Evolutionary conservation across 2,113 vertebrate genomes (phyloP).

Genomic region (Rhea pennata): DNA sequence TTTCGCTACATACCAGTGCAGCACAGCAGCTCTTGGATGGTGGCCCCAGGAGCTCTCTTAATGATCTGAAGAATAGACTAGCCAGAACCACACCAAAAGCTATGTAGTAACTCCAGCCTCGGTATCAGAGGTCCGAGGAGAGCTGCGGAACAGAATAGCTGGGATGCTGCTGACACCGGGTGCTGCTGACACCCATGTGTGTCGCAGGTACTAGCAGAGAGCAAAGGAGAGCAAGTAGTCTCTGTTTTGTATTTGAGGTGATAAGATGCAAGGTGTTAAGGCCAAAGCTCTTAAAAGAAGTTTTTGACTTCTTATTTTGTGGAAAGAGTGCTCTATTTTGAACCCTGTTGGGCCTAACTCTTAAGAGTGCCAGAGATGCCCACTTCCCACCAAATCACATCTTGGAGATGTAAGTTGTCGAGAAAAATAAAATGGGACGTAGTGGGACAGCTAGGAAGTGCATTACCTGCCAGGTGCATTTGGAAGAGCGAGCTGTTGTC

Average conservation of each 20-base stretch:
- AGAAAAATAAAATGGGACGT: background rate
- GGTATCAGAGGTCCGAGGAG: background rate
- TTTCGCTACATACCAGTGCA: background rate
- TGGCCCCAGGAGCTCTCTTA: background rate
- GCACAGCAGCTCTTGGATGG: background rate
- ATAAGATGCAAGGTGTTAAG: background rate
- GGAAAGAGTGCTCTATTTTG: background rate
- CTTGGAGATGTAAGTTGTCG: background rate
- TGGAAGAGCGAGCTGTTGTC: background rate
- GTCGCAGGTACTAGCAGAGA: background rate
- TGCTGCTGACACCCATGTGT: background rate
- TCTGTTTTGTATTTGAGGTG: background rate
- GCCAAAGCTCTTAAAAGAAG: background rate
- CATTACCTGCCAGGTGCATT: background rate
- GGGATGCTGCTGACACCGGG: background rate
- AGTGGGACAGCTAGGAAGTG: background rate
- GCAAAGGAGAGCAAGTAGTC: background rate
- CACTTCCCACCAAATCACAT: background rate
- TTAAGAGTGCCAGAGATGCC: background rate
- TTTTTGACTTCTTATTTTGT: background rate
- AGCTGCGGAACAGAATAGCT: fast-evolving
- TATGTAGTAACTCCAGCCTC: background rate
- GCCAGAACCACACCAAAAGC: background rate
- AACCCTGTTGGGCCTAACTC: background rate
- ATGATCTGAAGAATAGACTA: background rate